Conservation (phyloP, 1,140 invertebrate species). For the Ylistrum balloti region DNA sequence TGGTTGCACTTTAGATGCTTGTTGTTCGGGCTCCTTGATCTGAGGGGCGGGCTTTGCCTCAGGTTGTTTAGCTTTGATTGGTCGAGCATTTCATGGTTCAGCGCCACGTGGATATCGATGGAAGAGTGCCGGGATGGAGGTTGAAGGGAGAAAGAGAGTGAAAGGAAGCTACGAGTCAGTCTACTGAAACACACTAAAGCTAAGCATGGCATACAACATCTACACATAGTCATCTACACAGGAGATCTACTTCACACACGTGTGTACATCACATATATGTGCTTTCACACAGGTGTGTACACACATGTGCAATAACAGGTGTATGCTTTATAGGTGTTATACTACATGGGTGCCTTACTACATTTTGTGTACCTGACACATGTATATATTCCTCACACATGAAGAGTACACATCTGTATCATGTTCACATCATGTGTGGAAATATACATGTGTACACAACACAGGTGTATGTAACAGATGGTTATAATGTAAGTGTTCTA, state of each 20-base stretch:
- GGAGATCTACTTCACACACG: constrained; percentile 2
- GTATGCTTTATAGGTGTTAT: background rate
- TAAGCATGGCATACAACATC: background rate
- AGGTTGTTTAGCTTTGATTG: constrained; percentile 56
- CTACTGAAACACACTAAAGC: constrained; percentile 27
- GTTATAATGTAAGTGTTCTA: constrained; percentile 4
- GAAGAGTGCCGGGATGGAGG: constrained; percentile 36
- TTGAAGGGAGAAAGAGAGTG: constrained; percentile 31
- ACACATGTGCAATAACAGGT: background rate
- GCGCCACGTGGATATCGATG: constrained; percentile 36
- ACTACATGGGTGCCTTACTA: too few relatives aligned
- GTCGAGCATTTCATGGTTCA: constrained; percentile 32
- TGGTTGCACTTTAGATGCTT: constrained; percentile 1
- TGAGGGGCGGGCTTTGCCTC: constrained; percentile 53
- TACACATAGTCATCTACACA: background rate
- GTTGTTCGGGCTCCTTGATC: constrained; percentile 43
- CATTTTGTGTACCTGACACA: too few relatives aligned
- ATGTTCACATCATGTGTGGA: background rate
- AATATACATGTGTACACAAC: background rate
- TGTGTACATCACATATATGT: too few relatives aligned
- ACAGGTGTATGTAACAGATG: background rate
- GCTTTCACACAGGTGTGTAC: too few relatives aligned
- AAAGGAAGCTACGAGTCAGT: constrained; percentile 37
- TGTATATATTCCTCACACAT: background rate
- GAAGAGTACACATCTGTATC: background rate